Percentiles rank a stretch among this genome's conserved stretches.
Conservation (phyloP, 37 sponge, comb jelly and placozoan genomes). For the Hormiphora californensis region DNA sequence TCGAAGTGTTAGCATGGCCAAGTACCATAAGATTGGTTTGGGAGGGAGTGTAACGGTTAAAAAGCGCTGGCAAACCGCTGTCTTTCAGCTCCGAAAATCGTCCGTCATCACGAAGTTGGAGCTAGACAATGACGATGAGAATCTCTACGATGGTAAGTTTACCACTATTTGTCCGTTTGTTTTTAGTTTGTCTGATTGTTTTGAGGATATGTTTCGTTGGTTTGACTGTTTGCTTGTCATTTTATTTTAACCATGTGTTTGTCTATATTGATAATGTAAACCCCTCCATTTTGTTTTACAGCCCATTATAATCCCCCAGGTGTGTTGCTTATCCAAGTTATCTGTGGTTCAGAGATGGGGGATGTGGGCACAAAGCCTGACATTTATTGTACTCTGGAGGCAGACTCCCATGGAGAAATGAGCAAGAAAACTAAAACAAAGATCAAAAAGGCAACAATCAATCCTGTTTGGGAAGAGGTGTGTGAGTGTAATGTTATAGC, state of each 20-base stretch:
- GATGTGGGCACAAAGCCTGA: slow-evolving; percentile 48
- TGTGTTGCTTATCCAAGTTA: slow-evolving; percentile 38
- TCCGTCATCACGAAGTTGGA: slow-evolving; percentile 34
- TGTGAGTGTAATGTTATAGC: no score
- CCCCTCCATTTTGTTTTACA: no score
- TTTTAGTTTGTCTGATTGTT: no score
- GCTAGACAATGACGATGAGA: slow-evolving; percentile 38
- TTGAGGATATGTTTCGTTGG: no score
- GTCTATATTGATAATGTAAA: no score
- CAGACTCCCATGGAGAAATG: slow-evolving; percentile 31
- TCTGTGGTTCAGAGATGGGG: slow-evolving; percentile 23
- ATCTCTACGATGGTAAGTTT: slow-evolving; percentile 36
- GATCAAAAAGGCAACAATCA: slow-evolving; percentile 3
- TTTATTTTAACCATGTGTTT: no score
- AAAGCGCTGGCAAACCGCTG: slow-evolving; percentile 40
- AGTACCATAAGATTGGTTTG: no score
- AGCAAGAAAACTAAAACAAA: slow-evolving; percentile 49
- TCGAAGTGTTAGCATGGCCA: background rate
- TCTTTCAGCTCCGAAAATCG: slow-evolving; percentile 44
- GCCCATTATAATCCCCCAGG: background rate
- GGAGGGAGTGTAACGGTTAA: no score
- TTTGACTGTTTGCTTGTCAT: no score
- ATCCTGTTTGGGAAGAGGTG: slow-evolving; percentile 52
- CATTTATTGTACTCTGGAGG: slow-evolving; percentile 41
- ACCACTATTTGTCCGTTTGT: background rate